phyloP scores from a whole-genome alignment of 2,113 vertebrate species.

The Odocoileus hemionus region DNA sequence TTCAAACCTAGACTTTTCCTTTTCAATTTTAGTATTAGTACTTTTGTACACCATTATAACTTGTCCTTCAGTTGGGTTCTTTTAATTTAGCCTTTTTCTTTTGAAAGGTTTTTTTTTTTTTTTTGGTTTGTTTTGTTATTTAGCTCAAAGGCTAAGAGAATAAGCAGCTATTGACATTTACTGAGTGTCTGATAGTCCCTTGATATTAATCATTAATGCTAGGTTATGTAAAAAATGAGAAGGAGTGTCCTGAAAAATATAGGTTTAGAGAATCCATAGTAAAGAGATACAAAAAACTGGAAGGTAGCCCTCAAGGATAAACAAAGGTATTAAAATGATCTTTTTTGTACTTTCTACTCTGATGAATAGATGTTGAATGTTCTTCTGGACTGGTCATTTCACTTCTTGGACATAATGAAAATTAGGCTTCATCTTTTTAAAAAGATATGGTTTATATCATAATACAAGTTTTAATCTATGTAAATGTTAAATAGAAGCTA shows the following conservation, averaged over 20 bases:
- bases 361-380: background rate
- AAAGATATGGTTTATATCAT: background rate
- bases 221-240: background rate
- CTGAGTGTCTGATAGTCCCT: background rate
- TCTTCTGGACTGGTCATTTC: background rate
- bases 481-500: background rate
- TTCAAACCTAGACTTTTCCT: background rate
- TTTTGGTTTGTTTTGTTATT: background rate
- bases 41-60: background rate
- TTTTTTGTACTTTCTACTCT: background rate
- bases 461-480: background rate
- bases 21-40: background rate
- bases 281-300: background rate
- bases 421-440: background rate
- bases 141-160: background rate
- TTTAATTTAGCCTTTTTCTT: background rate
- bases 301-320: background rate
- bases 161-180: background rate
- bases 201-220: background rate
- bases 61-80: background rate
- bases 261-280: background rate
- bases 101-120: background rate
- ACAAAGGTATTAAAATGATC: background rate
- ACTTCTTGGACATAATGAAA: background rate
- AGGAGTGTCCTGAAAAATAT: background rate